These are phyloP conservation scores for Vespertilio murinus DNA, from an alignment of 2,797 vertebrate genomes.

Conservation along the genomic window DNA sequence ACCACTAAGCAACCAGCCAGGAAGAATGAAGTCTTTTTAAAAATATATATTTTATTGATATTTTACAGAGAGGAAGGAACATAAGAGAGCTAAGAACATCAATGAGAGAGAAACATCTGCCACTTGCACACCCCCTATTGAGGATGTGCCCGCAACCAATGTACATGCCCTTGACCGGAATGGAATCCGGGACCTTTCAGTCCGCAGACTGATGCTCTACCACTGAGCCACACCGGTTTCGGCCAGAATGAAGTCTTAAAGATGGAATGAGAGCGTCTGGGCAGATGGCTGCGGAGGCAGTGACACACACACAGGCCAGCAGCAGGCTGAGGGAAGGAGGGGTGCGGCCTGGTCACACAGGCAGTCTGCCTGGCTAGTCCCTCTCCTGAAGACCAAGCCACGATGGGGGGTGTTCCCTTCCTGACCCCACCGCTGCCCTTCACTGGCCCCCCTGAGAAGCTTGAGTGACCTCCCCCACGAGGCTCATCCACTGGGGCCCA, in stretches of 20 bases:
- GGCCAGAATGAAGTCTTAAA: not conserved
- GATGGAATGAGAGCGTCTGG: not conserved
- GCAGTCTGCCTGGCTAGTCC: not conserved
- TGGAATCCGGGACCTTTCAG: too few relatives aligned
- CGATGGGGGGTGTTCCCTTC: accelerated
- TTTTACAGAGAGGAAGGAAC: too few relatives aligned
- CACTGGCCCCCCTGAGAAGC: not conserved
- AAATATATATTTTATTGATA: too few relatives aligned
- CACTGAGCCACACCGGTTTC: too few relatives aligned
- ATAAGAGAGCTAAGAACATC: too few relatives aligned
- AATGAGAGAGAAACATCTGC: too few relatives aligned
- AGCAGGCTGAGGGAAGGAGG: not conserved
- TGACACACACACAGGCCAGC: not conserved
- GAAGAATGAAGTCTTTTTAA: not conserved
- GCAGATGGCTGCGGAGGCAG: accelerated
- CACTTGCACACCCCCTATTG: too few relatives aligned
- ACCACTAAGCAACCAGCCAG: too few relatives aligned
- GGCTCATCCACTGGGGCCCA: not conserved
- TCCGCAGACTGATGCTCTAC: too few relatives aligned
- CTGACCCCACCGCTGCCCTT: not conserved
- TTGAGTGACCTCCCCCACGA: not conserved
- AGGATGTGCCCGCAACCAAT: too few relatives aligned
- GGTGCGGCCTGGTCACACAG: too few relatives aligned
- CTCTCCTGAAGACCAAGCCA: not conserved
- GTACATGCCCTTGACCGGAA: too few relatives aligned